Evolutionary conservation across 2,888 invertebrate species (phyloP), one percentile per base, ranked within the genome.

Genomic region (Lasioglossum pauxillum): DNA sequence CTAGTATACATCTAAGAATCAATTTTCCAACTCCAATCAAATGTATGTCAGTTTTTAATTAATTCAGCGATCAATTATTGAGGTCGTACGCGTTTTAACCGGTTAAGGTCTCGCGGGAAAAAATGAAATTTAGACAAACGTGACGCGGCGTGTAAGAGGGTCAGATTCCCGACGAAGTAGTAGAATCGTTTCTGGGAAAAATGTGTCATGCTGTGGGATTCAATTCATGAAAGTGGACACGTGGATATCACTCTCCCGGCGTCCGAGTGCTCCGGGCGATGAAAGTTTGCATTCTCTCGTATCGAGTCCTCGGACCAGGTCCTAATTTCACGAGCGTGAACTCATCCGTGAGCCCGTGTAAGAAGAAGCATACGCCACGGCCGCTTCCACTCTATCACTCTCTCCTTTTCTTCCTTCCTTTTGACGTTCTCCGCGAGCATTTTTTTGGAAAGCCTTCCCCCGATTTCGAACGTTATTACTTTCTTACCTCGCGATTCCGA

Each of bases 181-280:
- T 35, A 27, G 31, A 72, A 57, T 46, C 19, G 8, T 46, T 16
- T 19, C 16, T 44, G 49, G 44, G 46, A 75, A 75, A 86, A 83
- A 84, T 82, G 75, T 85, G 82, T 64, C 88, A 80, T 71, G 76
- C 71, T 57, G 14, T 16, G 74, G 73, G 78, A 73, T 71, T 82
- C 77, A 76, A 84, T 88, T 84, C 89, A 88, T 72, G 90, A 90
- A 90, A 89, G 88, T 88, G 88, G 87, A 90, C 86, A 88, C 87
- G 86, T 87, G 87, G 80, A 80, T 73, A 89, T 85, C 85, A 88
- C 86, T 89, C 89, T 87, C 89, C 49, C 86, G 77, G 73, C 35
- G 85, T 80, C 80, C 82, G 86, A 89, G 80, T 79, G 89, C 91
- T 88, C n/a, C 87, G 49, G 89, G 91, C 91, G 91, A 91, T 91